These are phyloP conservation scores for Eupithecia vulgata DNA, from an alignment of 2,888 invertebrate species.

Conservation along the genomic window DNA sequence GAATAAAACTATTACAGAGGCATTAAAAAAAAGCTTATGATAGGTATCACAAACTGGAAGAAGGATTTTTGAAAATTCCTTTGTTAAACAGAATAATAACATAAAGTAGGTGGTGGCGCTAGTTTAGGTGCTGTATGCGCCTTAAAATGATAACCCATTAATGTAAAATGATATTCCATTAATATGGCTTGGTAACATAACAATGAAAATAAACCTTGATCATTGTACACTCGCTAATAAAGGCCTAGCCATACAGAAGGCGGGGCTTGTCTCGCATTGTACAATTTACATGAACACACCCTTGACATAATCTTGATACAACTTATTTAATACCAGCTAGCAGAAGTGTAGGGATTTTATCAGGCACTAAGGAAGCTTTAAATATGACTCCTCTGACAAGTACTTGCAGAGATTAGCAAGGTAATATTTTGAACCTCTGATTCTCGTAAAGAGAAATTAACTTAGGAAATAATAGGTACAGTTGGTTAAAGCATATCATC, in stretches of 20 bases:
- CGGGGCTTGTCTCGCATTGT: slow-evolving; percentile 4
- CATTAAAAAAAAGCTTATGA: no score
- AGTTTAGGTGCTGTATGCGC: no score
- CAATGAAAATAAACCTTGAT: neutral
- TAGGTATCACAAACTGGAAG: no score
- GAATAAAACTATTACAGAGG: no score
- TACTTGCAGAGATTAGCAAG: neutral
- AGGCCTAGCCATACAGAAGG: slow-evolving; percentile 8
- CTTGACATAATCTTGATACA: slow-evolving; percentile 5
- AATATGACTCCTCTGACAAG: slow-evolving; percentile 1
- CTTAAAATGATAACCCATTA: no score
- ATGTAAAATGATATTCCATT: no score
- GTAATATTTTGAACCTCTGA: neutral
- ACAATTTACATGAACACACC: slow-evolving; percentile 3
- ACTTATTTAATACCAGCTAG: slow-evolving; percentile 11
- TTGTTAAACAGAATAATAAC: no score
- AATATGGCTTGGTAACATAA: neutral
- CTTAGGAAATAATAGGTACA: neutral
- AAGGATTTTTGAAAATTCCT: no score
- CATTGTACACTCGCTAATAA: slow-evolving; percentile 9
- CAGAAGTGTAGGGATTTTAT: slow-evolving; percentile 1
- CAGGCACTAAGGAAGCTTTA: neutral
- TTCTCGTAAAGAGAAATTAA: neutral
- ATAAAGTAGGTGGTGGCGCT: no score
- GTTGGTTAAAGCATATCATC: neutral